Base-by-base conservation (phyloP, 1,140 invertebrate species). In the Anadara kagoshimensis region DNA sequence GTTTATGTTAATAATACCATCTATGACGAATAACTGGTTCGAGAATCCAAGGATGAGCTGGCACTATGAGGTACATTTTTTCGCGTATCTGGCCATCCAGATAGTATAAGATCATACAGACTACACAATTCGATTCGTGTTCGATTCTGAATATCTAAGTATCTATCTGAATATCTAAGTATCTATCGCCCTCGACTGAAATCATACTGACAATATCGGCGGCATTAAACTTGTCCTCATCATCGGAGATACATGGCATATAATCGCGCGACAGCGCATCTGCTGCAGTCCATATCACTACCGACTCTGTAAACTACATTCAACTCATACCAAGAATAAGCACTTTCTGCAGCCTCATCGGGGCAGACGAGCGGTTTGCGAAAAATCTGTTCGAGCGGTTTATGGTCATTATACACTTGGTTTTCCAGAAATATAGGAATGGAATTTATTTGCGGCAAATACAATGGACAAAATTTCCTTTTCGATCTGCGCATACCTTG, bases 401-500 rank as follows among this genome's bases (percentile, higher is more conserved):
- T 87, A 73, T 88, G 58, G 26, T 61, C 58, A 22, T 61, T 59
- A 36, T 59, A 59, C 5, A 59, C 57, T 29, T 56, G 69, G 11
- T 18, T 61, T 45, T 5, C 58, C 58, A 20, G 45, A 45, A 41
- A 61, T 61, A 20, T 61, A 61, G 24, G 41, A 61, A 29, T 29
- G 56, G 29, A 24, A 56, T 26, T n/a, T 68, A 76, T 89, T 75
- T 53, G 87, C 87, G 69, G 89, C 80, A 81, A 26, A 8, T 12
- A 85, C 85, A 78, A 78, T 62, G 63, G 89, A 91, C 29, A 54
- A 41, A 0, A 91, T 75, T 44, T 83, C 72, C 12, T 91, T 79
- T 72, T 90, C 83, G 82, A 88, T 90, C 75, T 75, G 56, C 56
- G 80, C 5, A 91, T 62, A 51, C 88, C 44, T 85, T 90, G 89